Base-by-base conservation (phyloP, 2,888 invertebrate genomes). In the Aleiodes testaceus region DNA sequence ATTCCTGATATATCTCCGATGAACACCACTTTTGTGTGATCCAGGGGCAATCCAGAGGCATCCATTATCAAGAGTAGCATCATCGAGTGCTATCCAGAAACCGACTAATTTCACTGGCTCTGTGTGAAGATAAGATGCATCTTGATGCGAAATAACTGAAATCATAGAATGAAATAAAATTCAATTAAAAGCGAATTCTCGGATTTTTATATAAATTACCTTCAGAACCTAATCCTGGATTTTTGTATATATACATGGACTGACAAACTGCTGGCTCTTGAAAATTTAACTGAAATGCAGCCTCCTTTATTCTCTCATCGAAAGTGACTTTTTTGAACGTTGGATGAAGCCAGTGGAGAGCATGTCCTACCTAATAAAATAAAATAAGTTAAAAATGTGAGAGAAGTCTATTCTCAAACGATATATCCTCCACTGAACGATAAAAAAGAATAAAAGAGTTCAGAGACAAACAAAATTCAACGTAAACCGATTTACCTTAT, bases 211-310 rank as follows among this genome's bases (percentile, higher is more conserved):
- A 5, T 50, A 49, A 9, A 36, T 79, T 88, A 95, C 96, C 95
- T 92, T 94, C 95, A 3, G 96, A 94, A 0, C 98, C 98, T 72
- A 95, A 90, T 16, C 93, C 92, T 0, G 98, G 97, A 89, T 97
- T 97, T 89, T 99, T 99, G 87, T 96, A 99, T 74, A 99, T 98
- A 83, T 96, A 96, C 99, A 99, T 99, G 88, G 98, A 97, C 86
- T 99, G 99, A 1, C 93, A 93, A 0, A 99, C 91, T 0, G 93
- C 93, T 0, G 99, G 99, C 49, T 94, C 93, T 69, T 89, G 88
- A 73, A 94, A 91, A 3, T 92, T 93, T 11, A 98, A 87, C 77
- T 92, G 91, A 79, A 91, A 91, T 74, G 94, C 94, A 3, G 93
- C 89, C 70, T 93, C 91, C 86, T 95, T 94, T 9, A 99, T 92